Conservation (phyloP, 2,888 invertebrate species). For the Nephrotoma appendiculata region DNA sequence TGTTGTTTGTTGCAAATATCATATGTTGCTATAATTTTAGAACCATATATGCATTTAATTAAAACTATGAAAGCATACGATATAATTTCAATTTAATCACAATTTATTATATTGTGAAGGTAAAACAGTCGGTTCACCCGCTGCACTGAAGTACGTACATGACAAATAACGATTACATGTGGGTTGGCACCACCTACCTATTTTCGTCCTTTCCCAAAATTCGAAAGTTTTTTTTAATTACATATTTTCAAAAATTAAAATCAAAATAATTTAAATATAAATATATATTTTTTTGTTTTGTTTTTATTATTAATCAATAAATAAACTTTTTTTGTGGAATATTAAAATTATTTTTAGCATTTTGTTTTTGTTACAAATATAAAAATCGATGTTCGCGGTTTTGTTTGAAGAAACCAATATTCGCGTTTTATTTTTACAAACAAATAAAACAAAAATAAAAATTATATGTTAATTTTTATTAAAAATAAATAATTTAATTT, state of each 20-base stretch:
- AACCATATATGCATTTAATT: background rate
- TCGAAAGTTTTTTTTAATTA: background rate
- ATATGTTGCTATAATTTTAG: background rate
- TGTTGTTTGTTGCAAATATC: background rate
- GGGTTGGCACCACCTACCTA: background rate
- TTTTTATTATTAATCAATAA: slow-evolving; percentile 2
- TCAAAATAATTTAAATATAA: background rate
- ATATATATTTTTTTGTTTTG: background rate
- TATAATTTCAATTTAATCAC: background rate
- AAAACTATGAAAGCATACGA: background rate
- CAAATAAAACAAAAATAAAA: background rate
- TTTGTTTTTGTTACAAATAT: background rate
- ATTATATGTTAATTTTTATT: background rate
- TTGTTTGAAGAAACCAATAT: slow-evolving; percentile 4
- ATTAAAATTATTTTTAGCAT: background rate
- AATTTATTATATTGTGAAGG: background rate
- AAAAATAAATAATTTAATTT: background rate
- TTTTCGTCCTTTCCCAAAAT: background rate
- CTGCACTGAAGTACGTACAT: background rate
- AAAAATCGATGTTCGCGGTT: slow-evolving; percentile 2
- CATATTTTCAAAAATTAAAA: background rate
- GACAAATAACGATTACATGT: background rate
- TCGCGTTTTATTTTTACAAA: slow-evolving; percentile 1
- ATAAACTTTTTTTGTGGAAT: background rate
- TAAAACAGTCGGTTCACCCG: background rate